Evolutionary conservation across 92 coral and sea anemone species (phyloP).

Genomic region (Parazoanthus atlanticus): DNA sequence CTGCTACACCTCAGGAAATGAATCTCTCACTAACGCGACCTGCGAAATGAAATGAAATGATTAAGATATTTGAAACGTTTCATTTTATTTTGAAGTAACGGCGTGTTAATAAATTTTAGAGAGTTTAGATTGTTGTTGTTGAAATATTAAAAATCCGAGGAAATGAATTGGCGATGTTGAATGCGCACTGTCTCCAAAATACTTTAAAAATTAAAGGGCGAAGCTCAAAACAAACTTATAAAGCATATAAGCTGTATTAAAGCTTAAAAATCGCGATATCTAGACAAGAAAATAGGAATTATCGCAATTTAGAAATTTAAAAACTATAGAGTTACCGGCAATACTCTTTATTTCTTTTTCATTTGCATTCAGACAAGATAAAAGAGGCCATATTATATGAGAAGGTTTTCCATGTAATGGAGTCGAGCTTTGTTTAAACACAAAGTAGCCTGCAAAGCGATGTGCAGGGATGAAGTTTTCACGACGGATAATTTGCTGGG

Average conservation of each 20-base stretch:
- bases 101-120: background rate
- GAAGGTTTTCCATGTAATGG: background rate
- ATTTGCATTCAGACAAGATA: background rate
- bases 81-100: background rate
- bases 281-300: background rate
- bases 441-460: background rate
- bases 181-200: background rate
- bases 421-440: background rate
- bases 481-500: background rate
- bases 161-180: background rate
- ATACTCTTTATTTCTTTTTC: background rate
- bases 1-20: background rate
- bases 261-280: background rate
- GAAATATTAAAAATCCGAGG: background rate
- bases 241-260: background rate
- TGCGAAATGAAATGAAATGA: background rate
- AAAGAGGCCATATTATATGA: background rate
- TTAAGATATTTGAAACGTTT: background rate
- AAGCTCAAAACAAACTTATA: background rate
- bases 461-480: background rate
- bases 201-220: background rate
- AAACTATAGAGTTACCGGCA: background rate
- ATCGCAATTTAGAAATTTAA: background rate
- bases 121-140: background rate
- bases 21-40: slow-evolving; percentile 2